These are phyloP conservation scores for Peromyscus nudipes DNA, from an alignment of 2,797 vertebrate genomes.

Conservation along the genomic window DNA sequence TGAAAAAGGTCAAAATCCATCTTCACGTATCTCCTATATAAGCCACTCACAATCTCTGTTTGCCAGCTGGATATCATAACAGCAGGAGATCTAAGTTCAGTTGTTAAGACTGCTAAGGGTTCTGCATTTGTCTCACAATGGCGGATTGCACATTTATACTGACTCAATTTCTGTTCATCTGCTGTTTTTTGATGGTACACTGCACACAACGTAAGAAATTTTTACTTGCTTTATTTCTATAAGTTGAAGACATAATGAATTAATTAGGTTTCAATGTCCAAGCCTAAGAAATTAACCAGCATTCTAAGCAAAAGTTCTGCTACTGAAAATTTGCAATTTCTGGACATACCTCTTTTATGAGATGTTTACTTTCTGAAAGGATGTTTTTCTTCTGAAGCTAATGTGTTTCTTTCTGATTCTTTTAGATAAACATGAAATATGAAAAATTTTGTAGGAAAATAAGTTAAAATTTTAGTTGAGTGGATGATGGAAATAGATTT, in stretches of 20 bases:
- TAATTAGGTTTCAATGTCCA: slow-evolving; percentile 32
- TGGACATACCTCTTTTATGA: slow-evolving; percentile 40
- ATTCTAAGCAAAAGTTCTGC: slow-evolving; percentile 22
- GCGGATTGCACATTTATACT: background rate
- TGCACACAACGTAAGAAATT: slow-evolving; percentile 78
- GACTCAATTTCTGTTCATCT: slow-evolving; percentile 71
- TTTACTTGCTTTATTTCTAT: slow-evolving; percentile 63
- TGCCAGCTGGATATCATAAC: slow-evolving; percentile 23
- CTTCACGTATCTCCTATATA: slow-evolving; percentile 54
- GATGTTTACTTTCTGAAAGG: background rate
- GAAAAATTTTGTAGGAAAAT: background rate
- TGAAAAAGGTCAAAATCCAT: slow-evolving; percentile 82
- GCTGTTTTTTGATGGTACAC: background rate
- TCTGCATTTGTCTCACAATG: slow-evolving; percentile 56
- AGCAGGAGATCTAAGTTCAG: background rate
- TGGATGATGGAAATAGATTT: slow-evolving; percentile 11
- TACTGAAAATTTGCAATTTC: slow-evolving; percentile 32
- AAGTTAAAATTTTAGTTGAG: slow-evolving; percentile 33
- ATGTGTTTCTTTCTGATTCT: background rate
- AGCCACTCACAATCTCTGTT: slow-evolving; percentile 4
- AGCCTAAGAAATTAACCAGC: background rate
- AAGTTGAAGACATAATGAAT: background rate
- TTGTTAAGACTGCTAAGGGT: background rate
- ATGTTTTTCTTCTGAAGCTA: slow-evolving; percentile 17
- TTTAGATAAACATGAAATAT: slow-evolving; percentile 49